Evolutionary conservation across 2,888 invertebrate genomes (phyloP), one percentile per base, ranked within the genome.

Genomic region (Nesidiocoris tenuis): DNA sequence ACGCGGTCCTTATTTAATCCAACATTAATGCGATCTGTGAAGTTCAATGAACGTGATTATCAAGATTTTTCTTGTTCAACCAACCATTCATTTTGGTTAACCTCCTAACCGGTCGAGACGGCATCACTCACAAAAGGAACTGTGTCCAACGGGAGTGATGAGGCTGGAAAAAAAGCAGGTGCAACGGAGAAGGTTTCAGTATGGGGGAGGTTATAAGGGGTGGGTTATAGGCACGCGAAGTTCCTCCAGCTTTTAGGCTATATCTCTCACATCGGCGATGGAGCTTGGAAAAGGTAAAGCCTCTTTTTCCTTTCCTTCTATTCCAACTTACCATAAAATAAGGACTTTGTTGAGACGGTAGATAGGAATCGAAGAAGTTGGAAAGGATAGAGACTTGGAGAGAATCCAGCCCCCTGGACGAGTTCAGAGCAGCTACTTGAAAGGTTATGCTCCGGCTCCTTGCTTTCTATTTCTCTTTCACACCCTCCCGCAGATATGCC

Each of bases 381-480:
- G 39, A 39, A n/a, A 18, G 67, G 59, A n/a, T n/a, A 22, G 22
- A 21, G 72, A 59, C 66, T 75, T 75, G 74, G 74, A 75, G 74
- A 66, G 74, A 56, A 65, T 75, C 74, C 74, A 75, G 74, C 72
- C 72, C 61, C 72, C 39, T 61, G 72, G 61, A 61, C 61, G 61
- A 61, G 61, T 72, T 61, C 19, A 72, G 61, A 72, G 59, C 24
- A 59, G 70, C 72, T 61, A 72, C 70, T 72, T 61, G 72, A 72
- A 72, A 61, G 72, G 72, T 61, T 72, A 61, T 56, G 21, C 72
- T 54, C 39, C 39, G 18, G 21, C 39, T 39, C 61, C 39, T 57
- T 70, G 23, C n/a, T 23, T 23, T 59, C n/a, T n/a, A n/a, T 59
- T n/a, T 18, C 19, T 9, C 59, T 59, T 16, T 18, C 59, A 16